These are phyloP conservation scores for Jordanella pulchra DNA, from an alignment of 2,797 vertebrate genomes.

Conservation along the genomic window DNA sequence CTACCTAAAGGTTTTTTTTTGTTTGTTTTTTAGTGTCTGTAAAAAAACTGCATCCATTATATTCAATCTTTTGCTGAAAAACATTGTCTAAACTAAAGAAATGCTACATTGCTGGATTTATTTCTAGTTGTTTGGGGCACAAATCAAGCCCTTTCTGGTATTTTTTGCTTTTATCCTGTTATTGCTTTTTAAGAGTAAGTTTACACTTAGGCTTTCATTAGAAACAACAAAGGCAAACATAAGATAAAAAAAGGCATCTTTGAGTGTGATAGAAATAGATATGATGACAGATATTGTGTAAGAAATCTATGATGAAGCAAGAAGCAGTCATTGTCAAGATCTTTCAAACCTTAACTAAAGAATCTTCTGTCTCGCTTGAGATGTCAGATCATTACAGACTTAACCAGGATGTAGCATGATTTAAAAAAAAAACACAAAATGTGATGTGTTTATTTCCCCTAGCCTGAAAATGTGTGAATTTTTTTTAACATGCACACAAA, in stretches of 20 bases:
- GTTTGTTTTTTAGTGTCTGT: conserved; percentile 19
- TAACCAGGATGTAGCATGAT: conserved; percentile 13
- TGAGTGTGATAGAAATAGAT: conserved; percentile 23
- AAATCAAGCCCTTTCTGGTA: neutral
- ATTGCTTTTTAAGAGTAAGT: conserved; percentile 2
- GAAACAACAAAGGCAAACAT: neutral
- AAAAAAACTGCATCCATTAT: conserved; percentile 5
- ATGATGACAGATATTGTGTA: conserved; percentile 9
- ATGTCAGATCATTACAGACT: conserved; percentile 26
- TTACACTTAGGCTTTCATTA: conserved; percentile 8
- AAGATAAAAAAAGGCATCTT: neutral
- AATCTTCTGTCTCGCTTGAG: conserved; percentile 12
- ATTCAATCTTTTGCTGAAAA: conserved; percentile 16
- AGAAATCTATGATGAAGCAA: conserved; percentile 15
- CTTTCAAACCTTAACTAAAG: conserved; percentile 23
- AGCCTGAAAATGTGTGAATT: conserved; percentile 16
- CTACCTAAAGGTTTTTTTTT: conserved; percentile 24
- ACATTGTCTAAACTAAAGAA: neutral
- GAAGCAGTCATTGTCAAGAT: conserved; percentile 12
- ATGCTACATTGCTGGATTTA: neutral
- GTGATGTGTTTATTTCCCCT: conserved; percentile 23
- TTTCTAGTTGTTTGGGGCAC: neutral
- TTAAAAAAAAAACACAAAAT: conserved; percentile 18
- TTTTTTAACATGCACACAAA: conserved; percentile 22
- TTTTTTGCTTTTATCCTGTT: neutral